These are phyloP conservation scores for Rhyacophila brunnea DNA, from an alignment of 1,140 invertebrate species.

Conservation along the genomic window DNA sequence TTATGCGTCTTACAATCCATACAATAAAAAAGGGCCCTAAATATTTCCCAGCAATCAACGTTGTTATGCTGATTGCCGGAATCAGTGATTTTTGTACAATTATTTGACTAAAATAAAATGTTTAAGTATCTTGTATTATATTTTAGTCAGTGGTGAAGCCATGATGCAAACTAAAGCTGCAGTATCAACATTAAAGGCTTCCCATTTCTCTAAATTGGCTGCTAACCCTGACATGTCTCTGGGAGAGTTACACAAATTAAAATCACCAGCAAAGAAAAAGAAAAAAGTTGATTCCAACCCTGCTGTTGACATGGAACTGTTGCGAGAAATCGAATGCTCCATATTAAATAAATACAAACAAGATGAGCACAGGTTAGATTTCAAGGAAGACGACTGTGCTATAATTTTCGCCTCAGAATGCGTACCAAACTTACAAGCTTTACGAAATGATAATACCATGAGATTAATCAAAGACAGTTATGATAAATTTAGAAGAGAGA, in stretches of 20 bases:
- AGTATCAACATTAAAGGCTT: conserved; percentile 62
- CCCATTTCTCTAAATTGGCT: conserved; percentile 63
- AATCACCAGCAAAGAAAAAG: conserved; percentile 44
- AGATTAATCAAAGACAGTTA: conserved; percentile 52
- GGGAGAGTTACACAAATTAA: conserved; percentile 57
- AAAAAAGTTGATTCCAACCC: conserved; percentile 39
- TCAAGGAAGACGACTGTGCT: conserved; percentile 50
- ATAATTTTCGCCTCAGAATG: conserved; percentile 47
- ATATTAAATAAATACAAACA: conserved; percentile 44
- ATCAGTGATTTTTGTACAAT: too few relatives aligned
- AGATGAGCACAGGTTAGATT: conserved; percentile 34
- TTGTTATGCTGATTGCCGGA: too few relatives aligned
- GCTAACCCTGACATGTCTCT: conserved; percentile 56
- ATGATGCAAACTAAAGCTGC: conserved; percentile 63
- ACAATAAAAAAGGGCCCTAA: too few relatives aligned
- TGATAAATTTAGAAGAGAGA: conserved; percentile 51
- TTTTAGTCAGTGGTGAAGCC: conserved; percentile 59
- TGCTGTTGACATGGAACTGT: conserved; percentile 49
- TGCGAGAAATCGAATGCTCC: conserved; percentile 46
- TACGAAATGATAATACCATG: conserved; percentile 30
- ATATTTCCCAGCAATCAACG: too few relatives aligned
- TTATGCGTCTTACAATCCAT: too few relatives aligned
- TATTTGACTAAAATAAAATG: too few relatives aligned
- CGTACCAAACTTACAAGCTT: conserved; percentile 41
- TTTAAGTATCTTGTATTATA: too few relatives aligned